Percentiles rank a stretch among this genome's conserved stretches.
phyloP scores from a whole-genome alignment of 2,888 invertebrate species.

The Phalera bucephala region DNA sequence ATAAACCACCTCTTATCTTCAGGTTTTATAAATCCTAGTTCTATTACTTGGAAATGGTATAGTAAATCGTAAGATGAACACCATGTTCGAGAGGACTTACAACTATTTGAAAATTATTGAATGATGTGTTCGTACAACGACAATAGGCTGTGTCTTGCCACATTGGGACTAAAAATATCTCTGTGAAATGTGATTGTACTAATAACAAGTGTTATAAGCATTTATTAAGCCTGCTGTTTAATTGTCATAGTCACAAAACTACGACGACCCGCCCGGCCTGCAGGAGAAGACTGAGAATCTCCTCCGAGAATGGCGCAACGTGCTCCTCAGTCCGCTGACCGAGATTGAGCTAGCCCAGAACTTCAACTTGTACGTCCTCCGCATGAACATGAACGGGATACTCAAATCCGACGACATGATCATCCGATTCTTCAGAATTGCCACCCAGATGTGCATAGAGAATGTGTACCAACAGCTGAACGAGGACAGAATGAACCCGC shows the following conservation, averaged over 20 bases:
- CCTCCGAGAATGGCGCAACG: slow-evolving; percentile 96
- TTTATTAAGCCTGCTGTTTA: no score
- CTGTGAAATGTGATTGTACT: no score
- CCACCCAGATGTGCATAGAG: slow-evolving; percentile 98
- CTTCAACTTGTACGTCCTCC: slow-evolving; percentile 96
- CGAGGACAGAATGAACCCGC: slow-evolving; percentile 86
- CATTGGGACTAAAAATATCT: no score
- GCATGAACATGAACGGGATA: slow-evolving; percentile 96
- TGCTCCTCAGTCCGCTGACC: slow-evolving; percentile 91
- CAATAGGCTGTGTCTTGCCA: no score
- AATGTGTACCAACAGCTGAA: slow-evolving; percentile 93
- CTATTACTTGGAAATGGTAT: no score
- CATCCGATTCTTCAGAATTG: slow-evolving; percentile 97
- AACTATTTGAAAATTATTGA: no score
- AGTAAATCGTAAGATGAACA: no score
- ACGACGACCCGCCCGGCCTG: slow-evolving; percentile 96
- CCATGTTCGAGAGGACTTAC: no score
- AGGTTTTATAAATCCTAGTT: no score
- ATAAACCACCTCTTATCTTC: no score
- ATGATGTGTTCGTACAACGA: no score
- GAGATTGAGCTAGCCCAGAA: slow-evolving; percentile 94
- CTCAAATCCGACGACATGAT: slow-evolving; percentile 98
- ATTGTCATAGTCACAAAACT: no score
- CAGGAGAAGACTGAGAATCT: slow-evolving; percentile 97
- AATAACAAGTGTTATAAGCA: not conserved